Evolutionary conservation across 1,140 invertebrate species (phyloP).

Genomic region (Aphis gossypii): DNA sequence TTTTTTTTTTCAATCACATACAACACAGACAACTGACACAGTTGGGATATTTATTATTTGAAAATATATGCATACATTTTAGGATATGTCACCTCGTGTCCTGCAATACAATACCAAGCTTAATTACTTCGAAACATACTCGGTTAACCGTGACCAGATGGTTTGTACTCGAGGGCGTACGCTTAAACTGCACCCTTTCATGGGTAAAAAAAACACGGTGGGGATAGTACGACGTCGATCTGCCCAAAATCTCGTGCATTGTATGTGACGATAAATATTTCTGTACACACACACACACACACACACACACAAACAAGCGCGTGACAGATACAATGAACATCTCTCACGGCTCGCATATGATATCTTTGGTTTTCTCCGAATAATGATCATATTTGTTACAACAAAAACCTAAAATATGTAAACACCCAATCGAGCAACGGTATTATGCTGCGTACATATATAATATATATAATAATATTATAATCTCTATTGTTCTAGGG

Average conservation of each 20-base stretch:
- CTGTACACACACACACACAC: too few species aligned
- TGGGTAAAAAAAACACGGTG: not conserved
- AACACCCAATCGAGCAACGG: not conserved
- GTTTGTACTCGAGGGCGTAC: slow-evolving; percentile 44
- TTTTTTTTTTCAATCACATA: not conserved
- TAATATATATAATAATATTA: not conserved
- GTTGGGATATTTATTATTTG: not conserved
- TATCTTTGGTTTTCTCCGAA: not conserved
- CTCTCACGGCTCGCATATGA: not conserved
- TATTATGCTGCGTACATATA: not conserved
- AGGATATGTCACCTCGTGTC: slow-evolving; percentile 49
- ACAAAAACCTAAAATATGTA: not conserved
- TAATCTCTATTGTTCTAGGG: not conserved
- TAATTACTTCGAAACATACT: slow-evolving; percentile 49
- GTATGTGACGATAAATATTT: slow-evolving; percentile 9
- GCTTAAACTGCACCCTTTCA: slow-evolving; percentile 50
- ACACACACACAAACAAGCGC: not conserved
- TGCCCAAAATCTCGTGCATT: slow-evolving; percentile 10
- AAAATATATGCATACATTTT: slow-evolving; percentile 22
- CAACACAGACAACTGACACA: not conserved
- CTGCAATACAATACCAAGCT: slow-evolving; percentile 46
- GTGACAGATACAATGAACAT: not conserved
- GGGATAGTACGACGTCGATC: not conserved
- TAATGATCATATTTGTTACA: not conserved
- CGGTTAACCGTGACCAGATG: slow-evolving; percentile 55